Percentiles rank a stretch among this genome's conserved stretches.
Evolutionary conservation across 1,140 invertebrate species (phyloP).

Genomic region (Nebria ingens): DNA sequence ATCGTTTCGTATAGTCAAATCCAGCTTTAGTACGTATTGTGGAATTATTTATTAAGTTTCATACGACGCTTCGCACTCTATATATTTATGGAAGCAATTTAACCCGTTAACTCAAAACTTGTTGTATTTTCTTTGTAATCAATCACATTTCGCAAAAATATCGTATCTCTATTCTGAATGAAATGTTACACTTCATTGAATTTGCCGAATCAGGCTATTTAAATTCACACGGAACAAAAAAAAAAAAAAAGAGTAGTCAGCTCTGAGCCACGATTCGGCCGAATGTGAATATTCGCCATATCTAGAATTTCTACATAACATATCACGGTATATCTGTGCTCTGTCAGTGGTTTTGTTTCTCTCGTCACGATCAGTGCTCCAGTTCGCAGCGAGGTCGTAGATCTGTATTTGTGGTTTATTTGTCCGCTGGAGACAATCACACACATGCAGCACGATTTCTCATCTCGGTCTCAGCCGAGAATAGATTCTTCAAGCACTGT

Average conservation of each 20-base stretch:
- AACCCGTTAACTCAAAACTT: no score
- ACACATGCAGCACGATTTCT: not conserved
- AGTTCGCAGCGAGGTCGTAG: not conserved
- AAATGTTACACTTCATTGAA: constrained; percentile 22
- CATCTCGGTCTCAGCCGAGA: not conserved
- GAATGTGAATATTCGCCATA: not conserved
- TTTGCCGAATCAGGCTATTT: constrained; percentile 23
- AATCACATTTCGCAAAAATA: no score
- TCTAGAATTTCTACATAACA: not conserved
- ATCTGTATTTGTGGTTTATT: not conserved
- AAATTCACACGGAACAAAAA: constrained; percentile 19
- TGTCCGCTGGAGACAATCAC: not conserved
- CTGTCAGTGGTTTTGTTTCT: not conserved
- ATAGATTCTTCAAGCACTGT: not conserved
- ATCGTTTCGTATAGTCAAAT: no score
- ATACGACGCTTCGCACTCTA: no score
- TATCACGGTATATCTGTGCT: not conserved
- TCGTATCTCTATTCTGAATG: no score
- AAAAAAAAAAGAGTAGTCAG: not conserved
- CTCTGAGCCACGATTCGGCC: not conserved
- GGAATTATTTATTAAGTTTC: no score
- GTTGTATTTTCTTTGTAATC: no score
- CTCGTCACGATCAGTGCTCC: not conserved
- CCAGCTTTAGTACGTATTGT: no score
- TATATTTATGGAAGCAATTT: no score